Conservation (phyloP, 1,140 invertebrate species). For the Gryon sp. region DNA sequence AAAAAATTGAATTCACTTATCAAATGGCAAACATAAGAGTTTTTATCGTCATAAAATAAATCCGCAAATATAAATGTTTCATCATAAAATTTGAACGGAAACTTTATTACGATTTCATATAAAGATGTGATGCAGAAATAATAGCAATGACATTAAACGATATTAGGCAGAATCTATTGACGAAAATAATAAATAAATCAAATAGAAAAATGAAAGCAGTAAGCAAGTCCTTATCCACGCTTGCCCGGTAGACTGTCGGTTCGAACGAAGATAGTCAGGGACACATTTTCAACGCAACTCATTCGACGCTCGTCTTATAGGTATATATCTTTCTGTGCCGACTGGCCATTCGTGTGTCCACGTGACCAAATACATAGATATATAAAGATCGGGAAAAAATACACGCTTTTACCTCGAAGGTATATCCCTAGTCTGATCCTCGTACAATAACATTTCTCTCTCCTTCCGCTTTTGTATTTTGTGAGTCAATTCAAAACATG, state of each 20-base stretch:
- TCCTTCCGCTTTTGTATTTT: constrained; percentile 79
- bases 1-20: too few relatives aligned
- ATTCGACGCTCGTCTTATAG: constrained; percentile 58
- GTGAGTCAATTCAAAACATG: constrained; percentile 80
- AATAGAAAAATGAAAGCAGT: constrained; percentile 62
- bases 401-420: constrained; percentile 72
- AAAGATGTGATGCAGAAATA: not conserved
- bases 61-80: too few relatives aligned
- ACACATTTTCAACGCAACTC: constrained; percentile 64
- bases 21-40: too few relatives aligned
- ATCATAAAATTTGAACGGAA: too few relatives aligned
- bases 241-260: constrained; percentile 59
- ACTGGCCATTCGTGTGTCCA: constrained; percentile 60
- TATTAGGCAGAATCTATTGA: constrained; percentile 16
- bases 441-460: constrained; percentile 79
- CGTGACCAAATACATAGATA: constrained; percentile 63
- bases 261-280: constrained; percentile 50
- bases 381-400: constrained; percentile 71
- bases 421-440: constrained; percentile 71
- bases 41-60: too few relatives aligned
- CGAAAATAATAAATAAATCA: constrained; percentile 62
- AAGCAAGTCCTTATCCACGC: constrained; percentile 63
- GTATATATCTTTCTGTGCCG: constrained; percentile 61
- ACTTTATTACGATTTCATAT: too few relatives aligned
- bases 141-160: constrained; percentile 2